These are phyloP conservation scores for Dolichallabes microphthalmus DNA, from an alignment of 2,113 vertebrate species.

Conservation along the genomic window DNA sequence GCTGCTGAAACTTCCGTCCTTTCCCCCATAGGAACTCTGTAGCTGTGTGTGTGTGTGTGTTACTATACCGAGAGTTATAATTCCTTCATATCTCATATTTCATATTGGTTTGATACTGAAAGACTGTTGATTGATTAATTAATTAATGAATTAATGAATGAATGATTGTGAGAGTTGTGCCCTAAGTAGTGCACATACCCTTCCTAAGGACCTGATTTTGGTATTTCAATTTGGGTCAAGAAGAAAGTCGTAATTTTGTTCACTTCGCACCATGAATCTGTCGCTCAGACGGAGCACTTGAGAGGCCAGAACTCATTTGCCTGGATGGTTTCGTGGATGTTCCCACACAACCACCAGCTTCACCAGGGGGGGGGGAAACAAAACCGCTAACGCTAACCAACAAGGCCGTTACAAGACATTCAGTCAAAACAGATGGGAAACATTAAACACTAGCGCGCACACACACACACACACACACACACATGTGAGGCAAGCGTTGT, in stretches of 20 bases:
- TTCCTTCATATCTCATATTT: background rate
- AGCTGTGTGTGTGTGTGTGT: slow-evolving; percentile 4
- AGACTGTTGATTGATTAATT: background rate
- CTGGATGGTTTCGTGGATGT: slow-evolving; percentile 36
- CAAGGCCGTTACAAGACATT: slow-evolving; percentile 17
- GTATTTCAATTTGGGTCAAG: background rate
- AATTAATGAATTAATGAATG: too few relatives aligned
- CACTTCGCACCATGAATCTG: slow-evolving; percentile 34
- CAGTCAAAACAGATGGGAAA: slow-evolving; percentile 50
- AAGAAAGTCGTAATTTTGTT: slow-evolving; percentile 16
- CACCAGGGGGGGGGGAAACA: slow-evolving; percentile 13
- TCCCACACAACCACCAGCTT: slow-evolving; percentile 42
- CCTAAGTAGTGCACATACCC: background rate
- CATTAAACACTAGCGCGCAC: slow-evolving; percentile 44
- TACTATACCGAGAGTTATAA: background rate
- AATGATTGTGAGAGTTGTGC: background rate
- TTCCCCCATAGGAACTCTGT: background rate
- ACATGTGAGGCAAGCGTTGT: slow-evolving; percentile 11
- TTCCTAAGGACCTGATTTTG: background rate
- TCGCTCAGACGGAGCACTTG: background rate
- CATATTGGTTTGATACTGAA: background rate
- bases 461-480: background rate
- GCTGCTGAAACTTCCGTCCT: background rate
- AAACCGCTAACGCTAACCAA: slow-evolving; percentile 43
- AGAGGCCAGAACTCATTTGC: slow-evolving; percentile 21